Conservation (phyloP, 2,797 vertebrate species). For the Gymnodraco acuticeps region DNA sequence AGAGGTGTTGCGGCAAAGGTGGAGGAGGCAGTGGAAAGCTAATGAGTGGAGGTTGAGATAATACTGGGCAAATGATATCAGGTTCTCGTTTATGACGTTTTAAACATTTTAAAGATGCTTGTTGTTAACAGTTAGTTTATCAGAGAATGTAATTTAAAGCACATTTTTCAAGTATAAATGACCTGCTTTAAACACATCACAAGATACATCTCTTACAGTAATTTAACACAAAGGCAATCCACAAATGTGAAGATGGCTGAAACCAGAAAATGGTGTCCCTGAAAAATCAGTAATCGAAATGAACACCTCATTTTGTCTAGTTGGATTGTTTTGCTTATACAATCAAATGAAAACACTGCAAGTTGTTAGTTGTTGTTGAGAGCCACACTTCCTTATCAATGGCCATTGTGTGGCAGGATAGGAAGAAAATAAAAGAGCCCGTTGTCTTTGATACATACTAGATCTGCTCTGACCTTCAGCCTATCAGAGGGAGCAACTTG, state of each 20-base stretch:
- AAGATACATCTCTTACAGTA: neutral
- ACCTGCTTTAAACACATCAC: neutral
- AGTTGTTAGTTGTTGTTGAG: constrained; percentile 4
- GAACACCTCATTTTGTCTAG: neutral
- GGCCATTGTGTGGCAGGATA: constrained; percentile 39
- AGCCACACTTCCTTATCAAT: constrained; percentile 28
- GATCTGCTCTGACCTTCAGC: constrained; percentile 61
- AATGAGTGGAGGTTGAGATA: constrained; percentile 46
- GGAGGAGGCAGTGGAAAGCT: constrained; percentile 48
- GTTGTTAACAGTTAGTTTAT: neutral
- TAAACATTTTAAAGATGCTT: neutral
- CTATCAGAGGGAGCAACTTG: constrained; percentile 61
- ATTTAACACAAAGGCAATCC: neutral
- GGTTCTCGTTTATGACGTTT: constrained; percentile 4
- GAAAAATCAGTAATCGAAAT: constrained; percentile 11
- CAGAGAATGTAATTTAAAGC: neutral
- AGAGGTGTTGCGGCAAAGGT: constrained; percentile 41
- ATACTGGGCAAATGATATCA: constrained; percentile 22
- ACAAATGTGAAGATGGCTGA: neutral
- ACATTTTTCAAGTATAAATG: neutral
- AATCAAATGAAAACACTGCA: neutral
- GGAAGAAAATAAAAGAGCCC: constrained; percentile 49
- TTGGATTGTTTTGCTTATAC: neutral
- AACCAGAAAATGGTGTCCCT: neutral
- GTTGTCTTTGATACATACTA: constrained; percentile 43